A percentile compares a stretch with the other conserved stretches of the same genome.
phyloP scores from a whole-genome alignment of 2,888 invertebrate species.

The Xiphydria camelus region DNA sequence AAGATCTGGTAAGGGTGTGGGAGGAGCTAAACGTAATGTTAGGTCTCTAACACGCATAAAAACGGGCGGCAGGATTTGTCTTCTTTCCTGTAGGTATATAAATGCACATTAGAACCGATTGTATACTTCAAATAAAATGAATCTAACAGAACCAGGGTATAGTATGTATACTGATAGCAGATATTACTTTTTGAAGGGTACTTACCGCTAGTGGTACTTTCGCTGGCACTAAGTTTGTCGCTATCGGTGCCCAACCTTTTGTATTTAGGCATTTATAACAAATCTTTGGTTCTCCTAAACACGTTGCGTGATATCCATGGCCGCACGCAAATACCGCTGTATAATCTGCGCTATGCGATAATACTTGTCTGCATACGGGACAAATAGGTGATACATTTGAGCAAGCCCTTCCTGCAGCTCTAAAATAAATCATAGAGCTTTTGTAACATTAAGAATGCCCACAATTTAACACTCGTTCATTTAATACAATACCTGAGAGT shows the following conservation, averaged over 20 bases:
- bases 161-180: too few relatives aligned
- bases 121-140: too few relatives aligned
- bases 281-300: conserved; percentile 47
- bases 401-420: conserved; percentile 49
- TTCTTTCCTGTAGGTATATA: conserved; percentile 39
- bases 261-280: conserved; percentile 51
- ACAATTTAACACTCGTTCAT: not conserved
- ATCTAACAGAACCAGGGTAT: too few relatives aligned
- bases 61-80: conserved; percentile 45
- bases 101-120: conserved; percentile 3
- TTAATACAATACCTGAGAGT: conserved; percentile 39
- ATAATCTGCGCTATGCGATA: conserved; percentile 46
- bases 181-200: too few relatives aligned
- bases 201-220: too few relatives aligned
- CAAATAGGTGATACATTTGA: conserved; percentile 43
- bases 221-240: conserved; percentile 36
- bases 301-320: conserved; percentile 51
- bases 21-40: conserved; percentile 49
- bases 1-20: conserved; percentile 49
- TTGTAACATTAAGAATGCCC: not conserved
- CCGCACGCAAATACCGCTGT: conserved; percentile 49
- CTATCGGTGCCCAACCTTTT: conserved; percentile 50
- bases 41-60: conserved; percentile 41
- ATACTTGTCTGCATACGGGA: conserved; percentile 44
- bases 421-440: conserved; percentile 20